phyloP scores from a whole-genome alignment of 2,113 vertebrate species.

The Pelmatolapia mariae region DNA sequence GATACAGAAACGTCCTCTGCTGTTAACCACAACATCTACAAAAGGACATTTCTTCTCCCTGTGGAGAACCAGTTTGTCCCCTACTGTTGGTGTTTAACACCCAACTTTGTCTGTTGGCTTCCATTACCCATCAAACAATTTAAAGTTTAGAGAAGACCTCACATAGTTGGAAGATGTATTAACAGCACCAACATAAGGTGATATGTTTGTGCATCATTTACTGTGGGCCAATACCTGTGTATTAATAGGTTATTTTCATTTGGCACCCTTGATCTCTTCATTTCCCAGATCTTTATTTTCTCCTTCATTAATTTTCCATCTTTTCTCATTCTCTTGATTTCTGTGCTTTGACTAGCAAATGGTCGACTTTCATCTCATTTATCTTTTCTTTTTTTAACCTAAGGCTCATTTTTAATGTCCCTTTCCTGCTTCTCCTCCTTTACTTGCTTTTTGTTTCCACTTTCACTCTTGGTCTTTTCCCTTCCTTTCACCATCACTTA shows the following conservation, averaged over 20 bases:
- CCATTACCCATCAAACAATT: neutral
- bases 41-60: neutral
- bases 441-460: neutral
- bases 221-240: neutral
- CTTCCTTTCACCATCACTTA: neutral
- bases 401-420: neutral
- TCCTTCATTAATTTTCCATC: neutral
- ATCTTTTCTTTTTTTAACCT: neutral
- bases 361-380: neutral
- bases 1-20: neutral
- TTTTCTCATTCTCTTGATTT: neutral
- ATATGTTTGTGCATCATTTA: neutral
- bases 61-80: neutral
- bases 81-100: neutral
- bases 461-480: neutral
- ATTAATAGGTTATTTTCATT: neutral
- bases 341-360: neutral
- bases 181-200: neutral
- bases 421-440: neutral
- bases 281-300: neutral
- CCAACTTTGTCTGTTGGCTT: neutral
- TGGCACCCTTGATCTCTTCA: neutral
- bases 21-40: neutral
- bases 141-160: neutral
- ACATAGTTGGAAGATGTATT: neutral